Conservation (phyloP, 2,113 vertebrate species). For the Asarcornis scutulata region DNA sequence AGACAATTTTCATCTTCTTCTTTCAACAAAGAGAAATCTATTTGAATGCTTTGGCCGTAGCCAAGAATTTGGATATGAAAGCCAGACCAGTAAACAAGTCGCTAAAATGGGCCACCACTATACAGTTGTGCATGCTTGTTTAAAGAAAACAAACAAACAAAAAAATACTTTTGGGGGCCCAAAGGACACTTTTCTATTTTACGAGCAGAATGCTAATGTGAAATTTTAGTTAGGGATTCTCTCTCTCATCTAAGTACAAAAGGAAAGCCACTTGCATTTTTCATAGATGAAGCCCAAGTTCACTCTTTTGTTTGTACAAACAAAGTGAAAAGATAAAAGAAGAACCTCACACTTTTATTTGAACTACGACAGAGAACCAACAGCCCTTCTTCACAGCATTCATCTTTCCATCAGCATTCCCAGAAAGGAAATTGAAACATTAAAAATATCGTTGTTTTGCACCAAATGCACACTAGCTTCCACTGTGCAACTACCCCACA, state of each 20-base stretch:
- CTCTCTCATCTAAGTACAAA: slow-evolving; percentile 55
- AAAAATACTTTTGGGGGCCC: background rate
- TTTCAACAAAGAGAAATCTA: slow-evolving; percentile 39
- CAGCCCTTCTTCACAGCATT: slow-evolving; percentile 28
- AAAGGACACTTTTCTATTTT: slow-evolving; percentile 16
- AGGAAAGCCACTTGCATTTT: slow-evolving; percentile 60
- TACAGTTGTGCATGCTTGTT: background rate
- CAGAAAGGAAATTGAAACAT: slow-evolving; percentile 65
- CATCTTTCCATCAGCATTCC: slow-evolving; percentile 48
- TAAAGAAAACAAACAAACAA: background rate
- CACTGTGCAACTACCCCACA: slow-evolving; percentile 56
- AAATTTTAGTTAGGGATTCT: slow-evolving; percentile 50
- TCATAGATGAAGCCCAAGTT: slow-evolving; percentile 52
- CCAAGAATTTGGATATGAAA: slow-evolving; percentile 53
- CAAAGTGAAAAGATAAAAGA: slow-evolving; percentile 27
- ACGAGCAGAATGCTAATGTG: slow-evolving; percentile 42
- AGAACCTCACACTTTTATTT: slow-evolving; percentile 11
- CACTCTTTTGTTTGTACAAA: slow-evolving; percentile 45
- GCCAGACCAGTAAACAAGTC: slow-evolving; percentile 49
- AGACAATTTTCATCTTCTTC: slow-evolving; percentile 42
- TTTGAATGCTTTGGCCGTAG: slow-evolving; percentile 38
- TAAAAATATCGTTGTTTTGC: slow-evolving; percentile 61
- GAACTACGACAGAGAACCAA: slow-evolving; percentile 14
- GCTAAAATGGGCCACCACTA: background rate
- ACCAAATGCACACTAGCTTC: slow-evolving; percentile 49